Conservation (phyloP, 2,797 vertebrate species). For the Tragopan temminckii region DNA sequence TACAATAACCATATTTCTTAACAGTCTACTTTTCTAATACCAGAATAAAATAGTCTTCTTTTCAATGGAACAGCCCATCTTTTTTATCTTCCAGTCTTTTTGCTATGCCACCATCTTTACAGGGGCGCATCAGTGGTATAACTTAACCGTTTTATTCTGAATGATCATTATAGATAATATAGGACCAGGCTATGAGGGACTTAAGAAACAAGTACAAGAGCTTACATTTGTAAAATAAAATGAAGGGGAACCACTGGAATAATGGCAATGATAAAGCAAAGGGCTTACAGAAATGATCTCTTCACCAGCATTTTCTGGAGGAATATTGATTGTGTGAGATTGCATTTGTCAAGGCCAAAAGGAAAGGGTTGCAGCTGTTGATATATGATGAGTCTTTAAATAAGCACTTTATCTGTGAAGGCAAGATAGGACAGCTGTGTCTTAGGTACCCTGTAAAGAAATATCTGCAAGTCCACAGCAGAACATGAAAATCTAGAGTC, state of each 20-base stretch:
- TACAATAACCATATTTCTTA: not conserved
- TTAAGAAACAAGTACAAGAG: not conserved
- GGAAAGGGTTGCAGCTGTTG: not conserved
- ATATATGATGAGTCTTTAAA: not conserved
- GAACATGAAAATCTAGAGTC: not conserved
- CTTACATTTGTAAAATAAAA: not conserved
- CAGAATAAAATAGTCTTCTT: not conserved
- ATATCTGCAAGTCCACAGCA: not conserved
- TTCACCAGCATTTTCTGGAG: constrained; percentile 1
- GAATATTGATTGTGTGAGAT: constrained; percentile 1
- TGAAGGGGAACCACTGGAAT: accelerated
- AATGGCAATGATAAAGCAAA: constrained; percentile 22
- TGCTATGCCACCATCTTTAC: not conserved
- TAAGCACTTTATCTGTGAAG: not conserved
- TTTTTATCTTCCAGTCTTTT: not conserved
- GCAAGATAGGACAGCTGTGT: not conserved
- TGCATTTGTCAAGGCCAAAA: not conserved
- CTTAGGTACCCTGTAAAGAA: not conserved
- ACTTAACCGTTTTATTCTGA: not conserved
- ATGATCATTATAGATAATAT: not conserved
- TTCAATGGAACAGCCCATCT: not conserved
- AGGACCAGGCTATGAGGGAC: not conserved
- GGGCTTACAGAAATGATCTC: not conserved
- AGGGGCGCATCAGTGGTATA: not conserved
- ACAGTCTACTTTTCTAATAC: not conserved